Base-by-base conservation (phyloP, 2,888 invertebrate species). In the Nasonia oneida region DNA sequence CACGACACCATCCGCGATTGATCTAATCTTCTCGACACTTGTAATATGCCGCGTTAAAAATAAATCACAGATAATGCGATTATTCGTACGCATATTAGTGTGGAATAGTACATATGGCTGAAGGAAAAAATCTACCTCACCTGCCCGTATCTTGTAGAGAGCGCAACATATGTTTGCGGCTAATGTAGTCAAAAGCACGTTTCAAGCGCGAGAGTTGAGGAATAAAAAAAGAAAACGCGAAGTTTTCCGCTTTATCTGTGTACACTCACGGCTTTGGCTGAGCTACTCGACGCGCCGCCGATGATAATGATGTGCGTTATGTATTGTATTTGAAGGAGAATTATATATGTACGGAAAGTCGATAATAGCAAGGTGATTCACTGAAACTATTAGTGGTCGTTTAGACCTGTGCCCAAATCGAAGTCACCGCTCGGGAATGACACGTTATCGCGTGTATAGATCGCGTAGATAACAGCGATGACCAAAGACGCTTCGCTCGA, bases 301-400 rank as follows among this genome's bases (percentile, higher is more conserved):
- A 53, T n/a, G 78, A 79, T 70, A 67, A 70, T 79, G 37, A 50
- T 67, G 70, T 70, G 37, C 70, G 53, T 70, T 79, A 53, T 29
- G 29, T 29, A 29, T 78, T 70, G 37, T 33, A 79, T 70, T 79
- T 70, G 79, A 50, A 70, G 70, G 79, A 71, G 70, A 79, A 79
- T 79, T 67, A 47, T 47, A 47, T 47, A 47, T 47, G 37, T 37
- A 67, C 23, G 23, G 53, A 57, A 67, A 33, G 67, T 14, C 50
- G n/a, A 50, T 67, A 67, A 79, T 79, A 79, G 47, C n/a, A 50
- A 67, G 64, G 15, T 47, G 47, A 70, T 64, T 57, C 64, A 23
- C 42, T 15, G 42, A 15, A 12, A 37, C 37, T 37, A 47, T 47
- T 47, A 47, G 47, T 12, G 47, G 47, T 47, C 12, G 12, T 10